These are phyloP conservation scores for Rousettus leschenaultii DNA, from an alignment of 2,113 vertebrate genomes.

Conservation along the genomic window DNA sequence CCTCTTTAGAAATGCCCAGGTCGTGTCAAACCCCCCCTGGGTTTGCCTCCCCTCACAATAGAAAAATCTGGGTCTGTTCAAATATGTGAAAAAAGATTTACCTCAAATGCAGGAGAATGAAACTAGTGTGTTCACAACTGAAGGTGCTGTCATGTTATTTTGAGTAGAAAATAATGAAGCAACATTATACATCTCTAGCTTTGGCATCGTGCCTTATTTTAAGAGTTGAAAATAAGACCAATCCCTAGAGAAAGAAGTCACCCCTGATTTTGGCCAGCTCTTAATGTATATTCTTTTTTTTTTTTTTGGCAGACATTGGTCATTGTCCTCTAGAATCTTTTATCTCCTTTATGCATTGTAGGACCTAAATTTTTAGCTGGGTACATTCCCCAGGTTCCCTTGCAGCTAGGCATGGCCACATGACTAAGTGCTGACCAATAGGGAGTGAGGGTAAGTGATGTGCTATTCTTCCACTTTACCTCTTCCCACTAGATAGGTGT, in stretches of 20 bases:
- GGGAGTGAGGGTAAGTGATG: neutral
- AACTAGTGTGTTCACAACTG: neutral
- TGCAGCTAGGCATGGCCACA: neutral
- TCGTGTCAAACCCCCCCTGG: neutral
- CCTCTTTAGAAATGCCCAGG: neutral
- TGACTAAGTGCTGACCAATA: neutral
- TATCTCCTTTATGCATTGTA: neutral
- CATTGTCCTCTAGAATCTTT: neutral
- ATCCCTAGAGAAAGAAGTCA: neutral
- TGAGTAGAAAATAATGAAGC: neutral
- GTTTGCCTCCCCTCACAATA: neutral
- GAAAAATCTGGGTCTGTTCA: neutral
- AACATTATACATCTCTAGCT: neutral
- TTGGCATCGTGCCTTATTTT: neutral
- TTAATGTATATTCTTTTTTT: neutral
- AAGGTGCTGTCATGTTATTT: neutral
- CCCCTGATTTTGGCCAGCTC: neutral
- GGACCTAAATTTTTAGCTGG: neutral
- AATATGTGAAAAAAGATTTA: neutral
- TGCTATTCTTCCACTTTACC: neutral
- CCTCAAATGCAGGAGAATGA: neutral
- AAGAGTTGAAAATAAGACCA: neutral
- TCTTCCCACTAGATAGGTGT: neutral
- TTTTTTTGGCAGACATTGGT: neutral
- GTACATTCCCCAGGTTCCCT: conserved; percentile 14